These are phyloP conservation scores for Chrysomela aeneicollis DNA, from an alignment of 2,888 invertebrate species.

Conservation along the genomic window DNA sequence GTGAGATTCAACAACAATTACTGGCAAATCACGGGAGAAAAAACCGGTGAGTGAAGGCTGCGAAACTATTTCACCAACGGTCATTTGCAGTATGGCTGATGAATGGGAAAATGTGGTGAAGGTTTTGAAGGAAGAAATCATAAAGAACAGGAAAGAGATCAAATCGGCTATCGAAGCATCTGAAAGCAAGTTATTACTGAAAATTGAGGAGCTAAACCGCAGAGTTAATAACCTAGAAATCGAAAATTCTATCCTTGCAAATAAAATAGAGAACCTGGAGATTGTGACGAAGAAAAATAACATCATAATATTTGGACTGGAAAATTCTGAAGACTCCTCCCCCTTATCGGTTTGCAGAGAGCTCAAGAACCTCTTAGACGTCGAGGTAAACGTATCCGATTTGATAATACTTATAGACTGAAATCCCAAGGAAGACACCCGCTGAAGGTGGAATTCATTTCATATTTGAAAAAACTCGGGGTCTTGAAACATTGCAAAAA, in stretches of 20 bases:
- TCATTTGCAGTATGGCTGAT: neutral
- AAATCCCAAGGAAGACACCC: conserved; percentile 1
- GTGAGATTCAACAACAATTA: too few species aligned
- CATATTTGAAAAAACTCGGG: conserved; percentile 14
- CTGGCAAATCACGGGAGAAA: too few species aligned
- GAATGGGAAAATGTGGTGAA: conserved; percentile 1
- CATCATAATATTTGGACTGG: conserved; percentile 18
- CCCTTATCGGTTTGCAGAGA: conserved; percentile 2
- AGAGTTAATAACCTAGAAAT: conserved; percentile 17
- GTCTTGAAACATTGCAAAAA: conserved; percentile 14
- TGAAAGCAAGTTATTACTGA: neutral
- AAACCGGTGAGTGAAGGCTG: too few species aligned
- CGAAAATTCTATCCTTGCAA: conserved; percentile 5
- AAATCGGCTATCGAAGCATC: conserved; percentile 18
- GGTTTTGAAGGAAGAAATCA: conserved; percentile 1
- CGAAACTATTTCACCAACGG: too few species aligned
- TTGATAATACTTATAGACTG: conserved; percentile 6
- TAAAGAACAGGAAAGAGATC: conserved; percentile 15
- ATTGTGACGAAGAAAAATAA: conserved; percentile 3
- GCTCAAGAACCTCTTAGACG: conserved; percentile 12
- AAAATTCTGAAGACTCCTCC: neutral
- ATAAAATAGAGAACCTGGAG: conserved; percentile 17
- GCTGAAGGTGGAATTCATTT: conserved; percentile 13
- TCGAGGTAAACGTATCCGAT: conserved; percentile 10
- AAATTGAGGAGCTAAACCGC: conserved; percentile 17